Evolutionary conservation across 2,113 vertebrate species (phyloP), one percentile per base, ranked within the genome.

Genomic region (Bagarius yarrelli): DNA sequence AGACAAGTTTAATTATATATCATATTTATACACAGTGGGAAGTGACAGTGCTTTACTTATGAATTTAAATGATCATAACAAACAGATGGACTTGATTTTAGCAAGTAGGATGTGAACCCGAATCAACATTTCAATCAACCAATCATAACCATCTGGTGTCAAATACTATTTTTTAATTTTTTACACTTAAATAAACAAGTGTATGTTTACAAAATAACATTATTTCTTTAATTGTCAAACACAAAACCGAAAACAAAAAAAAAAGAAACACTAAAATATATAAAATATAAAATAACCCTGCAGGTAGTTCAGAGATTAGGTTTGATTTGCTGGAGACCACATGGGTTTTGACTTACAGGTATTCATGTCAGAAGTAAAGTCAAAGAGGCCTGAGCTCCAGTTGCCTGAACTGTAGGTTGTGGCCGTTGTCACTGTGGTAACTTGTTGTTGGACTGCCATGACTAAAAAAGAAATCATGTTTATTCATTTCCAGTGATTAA

Each of bases 371-470:
- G 52, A 32, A 70, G 83, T 91, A 86, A 90, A 93, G 30, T 93
- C 91, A 12, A 86, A 92, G 16, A 93, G 0, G 23, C 71, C 88
- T 0, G 88, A 90, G 78, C 83, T 91, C 93, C 93, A 94, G 2
- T 8, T 13, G 0, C 83, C 73, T 0, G 73, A 69, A 9, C 76
- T 34, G 0, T 79, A 21, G 1, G 55, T 60, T 67, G 40, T n/a
- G 1, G 12, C 0, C 2, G 74, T 80, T 36, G 70, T 76, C 67
- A 86, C 23, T 0, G 34, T 60, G 21, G 76, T 85, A 40, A 88
- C 63, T 34, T 89, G 88, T 19, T 89, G 86, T 0, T 83, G 55
- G 23, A 83, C 14, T 1, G 89, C 85, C 91, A 91, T 91, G 76
- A 1, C 85, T 89, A 23, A 34, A 9, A n/a, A 57, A 25, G 36